Conservation (phyloP, 2,797 vertebrate species). For the Fistularia tabacaria region DNA sequence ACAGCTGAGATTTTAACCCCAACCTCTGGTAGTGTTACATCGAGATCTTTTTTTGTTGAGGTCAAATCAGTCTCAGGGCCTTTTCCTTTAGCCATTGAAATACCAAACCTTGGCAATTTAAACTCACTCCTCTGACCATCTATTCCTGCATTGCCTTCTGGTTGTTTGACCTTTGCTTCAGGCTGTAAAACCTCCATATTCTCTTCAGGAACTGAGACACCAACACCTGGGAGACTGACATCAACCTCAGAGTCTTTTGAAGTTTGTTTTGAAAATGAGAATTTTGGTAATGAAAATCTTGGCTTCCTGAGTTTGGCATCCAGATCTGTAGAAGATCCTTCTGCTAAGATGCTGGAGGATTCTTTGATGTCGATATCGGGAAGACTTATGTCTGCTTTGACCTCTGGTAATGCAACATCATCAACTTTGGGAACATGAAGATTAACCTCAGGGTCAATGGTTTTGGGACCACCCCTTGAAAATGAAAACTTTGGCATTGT, state of each 20-base stretch:
- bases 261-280: conserved; percentile 52
- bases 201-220: conserved; percentile 27
- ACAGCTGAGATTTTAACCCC: conserved; percentile 5
- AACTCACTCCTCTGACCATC: conserved; percentile 27
- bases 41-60: conserved; percentile 15
- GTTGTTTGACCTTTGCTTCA: conserved; percentile 3
- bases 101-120: conserved; percentile 12
- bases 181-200: not conserved
- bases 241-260: conserved; percentile 33
- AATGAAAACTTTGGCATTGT: conserved; percentile 58
- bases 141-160: conserved; percentile 22
- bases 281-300: conserved; percentile 58
- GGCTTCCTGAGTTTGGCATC: conserved; percentile 32
- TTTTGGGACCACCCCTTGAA: conserved; percentile 50
- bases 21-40: conserved; percentile 15
- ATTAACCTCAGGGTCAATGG: too few relatives aligned
- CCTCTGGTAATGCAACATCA: conserved; percentile 17
- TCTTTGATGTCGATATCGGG: not conserved
- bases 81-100: not conserved
- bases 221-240: conserved; percentile 20
- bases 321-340: not conserved
- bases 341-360: not conserved
- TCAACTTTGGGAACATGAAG: too few relatives aligned
- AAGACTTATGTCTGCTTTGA: conserved; percentile 23
- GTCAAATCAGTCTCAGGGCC: conserved; percentile 15